A percentile compares a stretch with the other conserved stretches of the same genome.
phyloP scores from a whole-genome alignment of 2,797 vertebrate species.

The Poecile montanus region DNA sequence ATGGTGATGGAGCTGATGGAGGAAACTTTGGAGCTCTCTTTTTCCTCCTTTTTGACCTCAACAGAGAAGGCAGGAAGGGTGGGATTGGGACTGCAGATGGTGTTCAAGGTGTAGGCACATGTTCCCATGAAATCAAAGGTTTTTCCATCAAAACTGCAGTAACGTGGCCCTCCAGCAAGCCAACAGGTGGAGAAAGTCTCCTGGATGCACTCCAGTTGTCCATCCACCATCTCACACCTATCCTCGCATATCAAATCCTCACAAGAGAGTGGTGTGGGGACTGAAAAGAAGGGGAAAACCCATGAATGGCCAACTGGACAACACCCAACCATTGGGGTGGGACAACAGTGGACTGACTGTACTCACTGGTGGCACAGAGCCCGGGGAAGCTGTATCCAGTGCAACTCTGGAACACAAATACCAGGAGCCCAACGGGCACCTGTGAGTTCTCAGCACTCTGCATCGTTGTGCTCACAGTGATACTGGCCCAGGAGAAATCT shows the following conservation, averaged over 20 bases:
- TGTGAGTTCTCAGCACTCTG: background rate
- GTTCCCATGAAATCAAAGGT: conserved; percentile 80
- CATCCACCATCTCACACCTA: conserved; percentile 61
- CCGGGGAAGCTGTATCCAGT: conserved; percentile 61
- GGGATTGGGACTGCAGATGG: conserved; percentile 54
- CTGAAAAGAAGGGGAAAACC: background rate
- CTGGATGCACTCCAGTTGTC: conserved; percentile 47
- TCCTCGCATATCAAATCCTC: conserved; percentile 47
- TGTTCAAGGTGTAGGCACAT: conserved; percentile 78
- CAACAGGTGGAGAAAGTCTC: conserved; percentile 72
- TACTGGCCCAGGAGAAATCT: conserved; percentile 72
- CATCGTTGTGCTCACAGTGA: background rate
- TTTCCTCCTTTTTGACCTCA: conserved; percentile 73
- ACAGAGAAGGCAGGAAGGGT: conserved; percentile 73
- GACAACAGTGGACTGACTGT: background rate
- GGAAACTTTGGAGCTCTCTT: conserved; percentile 66
- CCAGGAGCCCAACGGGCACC: conserved; percentile 60
- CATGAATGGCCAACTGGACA: background rate
- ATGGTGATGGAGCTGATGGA: conserved; percentile 66
- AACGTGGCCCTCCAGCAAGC: conserved; percentile 77
- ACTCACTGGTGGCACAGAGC: conserved; percentile 63
- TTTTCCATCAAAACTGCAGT: conserved; percentile 79
- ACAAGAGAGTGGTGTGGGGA: accelerated
- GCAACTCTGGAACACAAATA: conserved; percentile 73
- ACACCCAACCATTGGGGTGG: accelerated